phyloP scores from a whole-genome alignment of 2,888 invertebrate genomes.

The Buathra laborator region DNA sequence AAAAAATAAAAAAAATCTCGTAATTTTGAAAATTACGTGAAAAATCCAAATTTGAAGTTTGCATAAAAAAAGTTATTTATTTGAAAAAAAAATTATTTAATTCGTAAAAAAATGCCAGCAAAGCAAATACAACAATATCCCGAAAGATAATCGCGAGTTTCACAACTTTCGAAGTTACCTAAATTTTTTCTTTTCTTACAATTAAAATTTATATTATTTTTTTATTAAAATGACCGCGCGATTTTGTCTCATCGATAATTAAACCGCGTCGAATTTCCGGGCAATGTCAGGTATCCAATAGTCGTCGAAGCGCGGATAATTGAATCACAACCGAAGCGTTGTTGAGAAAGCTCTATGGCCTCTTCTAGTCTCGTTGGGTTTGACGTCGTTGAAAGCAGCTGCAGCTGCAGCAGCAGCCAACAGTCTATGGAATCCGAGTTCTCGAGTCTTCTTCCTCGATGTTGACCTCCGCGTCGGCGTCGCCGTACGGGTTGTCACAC shows the following conservation, averaged over 20 bases:
- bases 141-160: too few species aligned
- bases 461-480: constrained; percentile 9
- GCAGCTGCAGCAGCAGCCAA: constrained; percentile 1
- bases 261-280: neutral
- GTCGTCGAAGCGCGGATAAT: constrained; percentile 33
- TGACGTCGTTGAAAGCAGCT: constrained; percentile 6
- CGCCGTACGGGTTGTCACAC: neutral
- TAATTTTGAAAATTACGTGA: neutral
- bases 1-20: neutral
- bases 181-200: too few species aligned
- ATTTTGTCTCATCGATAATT: neutral
- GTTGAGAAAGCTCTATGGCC: constrained; percentile 33
- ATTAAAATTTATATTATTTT: too few species aligned
- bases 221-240: neutral
- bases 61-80: neutral
- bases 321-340: constrained; percentile 44
- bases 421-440: constrained; percentile 1
- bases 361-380: constrained; percentile 45
- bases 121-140: too few species aligned
- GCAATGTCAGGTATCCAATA: constrained; percentile 22
- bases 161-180: too few species aligned
- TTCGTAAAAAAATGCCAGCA: too few species aligned
- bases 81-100: neutral
- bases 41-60: neutral
- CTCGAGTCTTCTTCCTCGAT: constrained; percentile 31